Base-by-base conservation (phyloP, 2,113 vertebrate species). In the Dermatemys mawii region DNA sequence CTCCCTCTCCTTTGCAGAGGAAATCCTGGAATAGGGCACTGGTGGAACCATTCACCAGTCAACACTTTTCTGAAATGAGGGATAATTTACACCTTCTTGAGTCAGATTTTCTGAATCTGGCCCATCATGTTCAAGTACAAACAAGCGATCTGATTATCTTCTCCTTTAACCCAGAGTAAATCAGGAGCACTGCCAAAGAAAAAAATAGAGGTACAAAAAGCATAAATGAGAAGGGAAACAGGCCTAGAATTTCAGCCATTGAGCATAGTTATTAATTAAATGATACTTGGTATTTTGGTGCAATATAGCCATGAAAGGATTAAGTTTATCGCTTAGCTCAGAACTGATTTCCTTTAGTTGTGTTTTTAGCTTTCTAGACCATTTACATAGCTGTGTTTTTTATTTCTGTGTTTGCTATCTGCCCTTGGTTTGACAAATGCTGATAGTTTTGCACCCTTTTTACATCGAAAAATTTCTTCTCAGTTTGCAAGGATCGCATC, bases 401-500 rank as follows among this genome's bases (percentile, higher is more conserved):
- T 6, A 83, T 48, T 91, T 87, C 26, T 85, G 79, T 81, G 14
- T 94, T 87, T 67, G 92, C 90, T 90, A 16, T 49, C 53, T 94
- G 35, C 38, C 51, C 93, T 2, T 83, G 87, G 12, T 55, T 2
- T 87, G 80, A 79, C 73, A 83, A 83, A 48, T 81, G 4, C 41
- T 84, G 48, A 73, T 46, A 63, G 63, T 6, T 10, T 84, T 93
- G 88, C 27, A 78, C 76, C 51, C 29, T 91, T 94, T 70, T 90
- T 83, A 60, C 54, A 75, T 81, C 78, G 83, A 57, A 84, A 97
- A 97, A 93, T 92, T 85, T 12, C 26, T 95, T 10, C 67, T 90
- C 73, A 81, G 10, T 86, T 90, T 91, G 50, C 85, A 93, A 89
- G 86, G 87, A 55, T 96, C 89, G 87, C 63, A 94, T 90, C 88